Evolutionary conservation across 2,113 vertebrate genomes (phyloP).

Genomic region (Ammodytes marinus): DNA sequence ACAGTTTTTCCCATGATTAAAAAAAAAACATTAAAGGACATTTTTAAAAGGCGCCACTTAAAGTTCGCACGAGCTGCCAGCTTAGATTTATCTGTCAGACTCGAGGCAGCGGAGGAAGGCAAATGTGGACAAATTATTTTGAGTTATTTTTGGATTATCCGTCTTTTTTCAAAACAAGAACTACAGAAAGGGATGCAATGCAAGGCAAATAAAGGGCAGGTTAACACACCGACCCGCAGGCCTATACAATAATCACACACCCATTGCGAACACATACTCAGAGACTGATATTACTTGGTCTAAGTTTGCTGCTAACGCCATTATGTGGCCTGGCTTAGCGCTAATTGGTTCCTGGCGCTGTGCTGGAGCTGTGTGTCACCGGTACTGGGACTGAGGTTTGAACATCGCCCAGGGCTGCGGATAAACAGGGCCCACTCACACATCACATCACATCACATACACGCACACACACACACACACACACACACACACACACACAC

Average conservation of each 20-base stretch:
- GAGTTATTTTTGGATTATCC: constrained; percentile 3
- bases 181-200: neutral
- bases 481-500: constrained; percentile 23
- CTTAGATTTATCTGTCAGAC: constrained; percentile 34
- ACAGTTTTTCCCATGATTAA: constrained; percentile 38
- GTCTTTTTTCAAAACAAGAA: constrained; percentile 15
- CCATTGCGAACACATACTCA: constrained; percentile 13
- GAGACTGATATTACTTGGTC: constrained; percentile 35
- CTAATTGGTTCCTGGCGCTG: constrained; percentile 72
- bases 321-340: constrained; percentile 67
- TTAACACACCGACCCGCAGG: neutral
- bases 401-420: constrained; percentile 67
- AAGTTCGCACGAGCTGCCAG: constrained; percentile 26
- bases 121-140: constrained; percentile 20
- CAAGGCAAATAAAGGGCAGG: constrained; percentile 5
- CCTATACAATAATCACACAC: constrained; percentile 20
- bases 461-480: constrained; percentile 29
- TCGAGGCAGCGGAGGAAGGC: constrained; percentile 4
- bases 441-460: constrained; percentile 47
- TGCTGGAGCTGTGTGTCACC: constrained; percentile 65
- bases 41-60: constrained; percentile 37
- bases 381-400: constrained; percentile 74
- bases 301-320: constrained; percentile 59
- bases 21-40: constrained; percentile 24
- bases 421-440: constrained; percentile 58